Base-by-base conservation (phyloP, 2,888 invertebrate species). In the Euzetes globulus region DNA sequence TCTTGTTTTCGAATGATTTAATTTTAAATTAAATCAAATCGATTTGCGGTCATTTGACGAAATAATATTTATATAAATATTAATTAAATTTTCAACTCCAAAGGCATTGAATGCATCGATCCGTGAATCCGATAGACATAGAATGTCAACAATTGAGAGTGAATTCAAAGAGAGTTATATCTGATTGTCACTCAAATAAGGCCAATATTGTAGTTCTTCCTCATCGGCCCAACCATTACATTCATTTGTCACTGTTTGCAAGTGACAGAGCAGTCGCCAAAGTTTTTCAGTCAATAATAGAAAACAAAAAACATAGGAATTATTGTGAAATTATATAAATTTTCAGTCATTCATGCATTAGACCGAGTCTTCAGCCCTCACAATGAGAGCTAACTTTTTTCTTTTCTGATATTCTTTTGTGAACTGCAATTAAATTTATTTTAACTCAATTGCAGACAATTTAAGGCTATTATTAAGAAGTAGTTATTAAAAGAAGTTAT, bases 391-490 rank as follows among this genome's bases (percentile, higher is more conserved):
- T 9, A 65, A 65, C 7, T 41, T 60, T 17, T 60, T 25, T 25
- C 22, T 19, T 25, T 55, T 55, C 25, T 19, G 25, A 22, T 55
- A 25, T 55, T 55, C 13, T 25, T 37, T 65, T 60, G 25, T 33
- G 17, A n/a, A 65, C 19, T 65, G 33, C 63, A 65, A 65, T 65
- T 65, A 37, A 65, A 37, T 65, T 65, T 37, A 65, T 65, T 65
- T 65, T 65, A 65, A 65, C 63, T 33, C 37, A 37, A 37, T 65
- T 65, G 63, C 37, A 65, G 63, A 65, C n/a, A 65, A 65, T 65
- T 37, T 37, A 17, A 65, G 17, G 37, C 37, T 4, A 65, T 65
- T 65, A 65, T 65, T 37, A 65, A 4, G 33, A 65, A 37, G 19
- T 25, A 19, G 25, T 58, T 58, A 27, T 58, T 58, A 58, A 25